Base-by-base conservation (phyloP, 2,888 invertebrate species). In the Fissipunctia ypsillon region DNA sequence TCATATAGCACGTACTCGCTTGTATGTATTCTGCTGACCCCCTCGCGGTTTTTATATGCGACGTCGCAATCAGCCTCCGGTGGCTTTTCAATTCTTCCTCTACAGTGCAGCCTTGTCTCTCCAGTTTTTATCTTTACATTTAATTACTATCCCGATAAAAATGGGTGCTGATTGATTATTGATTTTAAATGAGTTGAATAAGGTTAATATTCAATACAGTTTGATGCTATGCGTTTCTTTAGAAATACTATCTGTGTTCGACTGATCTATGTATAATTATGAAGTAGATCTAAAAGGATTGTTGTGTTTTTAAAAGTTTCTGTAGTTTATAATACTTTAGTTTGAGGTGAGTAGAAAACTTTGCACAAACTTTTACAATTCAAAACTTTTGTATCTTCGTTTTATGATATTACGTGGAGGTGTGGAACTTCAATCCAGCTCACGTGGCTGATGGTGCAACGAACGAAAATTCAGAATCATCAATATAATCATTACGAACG, bases 1-100 rank as follows among this genome's bases (percentile, higher is more conserved):
- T 91, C 95, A 81, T 94, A 93, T 92, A 96, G 94, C 93, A 95
- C 94, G 81, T 96, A 96, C 88, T 95, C 96, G 83, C 93, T 96
- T 84, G 96, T 96, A 96, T 92, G 96, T 96, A 96, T 94, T 65
- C 52, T 41, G 61, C 28, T 65, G 56, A 66, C 35, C 52, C 45
- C 41, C 38, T n/a, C 48, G 54, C 52, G 35, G 31, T 54, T 74
- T 65, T 61, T 19, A 60, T 38, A 57, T 57, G 35, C 52, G 31
- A 63, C 61, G 45, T 14, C 63, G 63, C 28, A 68, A 66, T 74
- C 50, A 70, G 68, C 52, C 69, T 56, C 48, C 52, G 45, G 22
- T 57, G 68, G 56, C 65, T 69, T 65, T 38, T 74, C 7, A 38
- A 56, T 52, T 70, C 19, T 63, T 50, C 38, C 52, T 65, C 25